Percentiles rank a stretch among this genome's conserved stretches.
phyloP scores from a whole-genome alignment of 2,113 vertebrate species.

The Carassius auratus region DNA sequence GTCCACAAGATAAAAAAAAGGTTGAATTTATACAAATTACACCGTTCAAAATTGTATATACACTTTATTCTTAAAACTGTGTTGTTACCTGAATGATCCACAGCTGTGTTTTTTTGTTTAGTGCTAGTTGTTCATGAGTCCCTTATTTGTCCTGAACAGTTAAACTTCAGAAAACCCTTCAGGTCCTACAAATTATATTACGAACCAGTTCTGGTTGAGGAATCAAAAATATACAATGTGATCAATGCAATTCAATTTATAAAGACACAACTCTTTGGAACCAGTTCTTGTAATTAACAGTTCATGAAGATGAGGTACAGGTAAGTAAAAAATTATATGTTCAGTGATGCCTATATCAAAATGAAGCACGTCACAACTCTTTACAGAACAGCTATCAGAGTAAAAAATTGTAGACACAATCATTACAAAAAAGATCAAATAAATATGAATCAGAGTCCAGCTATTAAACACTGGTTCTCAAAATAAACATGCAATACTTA shows the following conservation, averaged over 20 bases:
- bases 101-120: no score
- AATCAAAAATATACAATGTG: no score
- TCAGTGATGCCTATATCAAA: background rate
- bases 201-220: no score
- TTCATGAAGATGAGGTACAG: background rate
- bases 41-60: no score
- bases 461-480: conserved; percentile 32
- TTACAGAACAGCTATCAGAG: conserved; percentile 49
- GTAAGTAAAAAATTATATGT: background rate
- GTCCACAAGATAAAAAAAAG: no score
- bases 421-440: conserved; percentile 54
- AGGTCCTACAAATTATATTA: no score
- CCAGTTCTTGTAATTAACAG: background rate
- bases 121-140: no score
- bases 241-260: background rate
- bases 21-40: no score
- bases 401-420: conserved; percentile 16
- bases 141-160: no score
- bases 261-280: background rate
- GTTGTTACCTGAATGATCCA: no score
- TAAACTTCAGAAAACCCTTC: no score
- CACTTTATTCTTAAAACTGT: no score
- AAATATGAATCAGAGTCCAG: conserved; percentile 42
- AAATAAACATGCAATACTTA: background rate
- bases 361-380: background rate